These are phyloP conservation scores for Holothuria scabra DNA, from an alignment of 53 echinoderm and acorn worm genomes.

Conservation along the genomic window DNA sequence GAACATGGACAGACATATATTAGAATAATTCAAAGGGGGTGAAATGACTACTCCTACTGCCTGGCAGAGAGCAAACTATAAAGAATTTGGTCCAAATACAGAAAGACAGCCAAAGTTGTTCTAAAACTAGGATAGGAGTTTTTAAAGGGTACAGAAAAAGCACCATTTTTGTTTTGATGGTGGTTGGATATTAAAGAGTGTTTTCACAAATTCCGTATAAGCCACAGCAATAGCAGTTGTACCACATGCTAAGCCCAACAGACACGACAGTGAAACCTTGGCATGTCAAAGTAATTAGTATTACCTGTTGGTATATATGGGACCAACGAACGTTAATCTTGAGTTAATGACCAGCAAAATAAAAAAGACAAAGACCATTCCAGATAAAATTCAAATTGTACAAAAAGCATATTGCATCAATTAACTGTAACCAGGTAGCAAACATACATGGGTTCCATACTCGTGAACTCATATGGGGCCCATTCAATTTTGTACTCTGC, in stretches of 20 bases:
- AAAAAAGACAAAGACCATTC: not conserved
- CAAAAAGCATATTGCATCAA: too few relatives aligned
- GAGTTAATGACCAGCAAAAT: slow-evolving; percentile 12
- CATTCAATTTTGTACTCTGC: too few relatives aligned
- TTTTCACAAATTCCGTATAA: slow-evolving; percentile 6
- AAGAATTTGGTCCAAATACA: too few relatives aligned
- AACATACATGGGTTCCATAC: too few relatives aligned
- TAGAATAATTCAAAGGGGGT: slow-evolving; percentile 38
- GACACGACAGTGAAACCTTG: slow-evolving; percentile 18
- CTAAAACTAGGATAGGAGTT: too few relatives aligned
- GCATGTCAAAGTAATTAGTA: not conserved
- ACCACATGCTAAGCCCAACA: not conserved
- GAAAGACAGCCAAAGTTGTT: too few relatives aligned
- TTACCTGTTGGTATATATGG: slow-evolving; percentile 35
- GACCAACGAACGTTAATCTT: slow-evolving; percentile 38
- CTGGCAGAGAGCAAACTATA: too few relatives aligned
- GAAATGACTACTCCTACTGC: too few relatives aligned
- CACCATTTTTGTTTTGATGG: not conserved
- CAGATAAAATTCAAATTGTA: too few relatives aligned
- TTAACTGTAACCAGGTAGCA: too few relatives aligned
- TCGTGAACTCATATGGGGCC: too few relatives aligned
- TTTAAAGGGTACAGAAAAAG: too few relatives aligned
- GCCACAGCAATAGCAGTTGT: not conserved
- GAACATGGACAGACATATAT: slow-evolving; percentile 49
- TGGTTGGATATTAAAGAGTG: slow-evolving; percentile 8